A percentile compares a stretch with the other conserved stretches of the same genome.
phyloP scores from a whole-genome alignment of 2,888 invertebrate species.

The Philopedon plagiatum region DNA sequence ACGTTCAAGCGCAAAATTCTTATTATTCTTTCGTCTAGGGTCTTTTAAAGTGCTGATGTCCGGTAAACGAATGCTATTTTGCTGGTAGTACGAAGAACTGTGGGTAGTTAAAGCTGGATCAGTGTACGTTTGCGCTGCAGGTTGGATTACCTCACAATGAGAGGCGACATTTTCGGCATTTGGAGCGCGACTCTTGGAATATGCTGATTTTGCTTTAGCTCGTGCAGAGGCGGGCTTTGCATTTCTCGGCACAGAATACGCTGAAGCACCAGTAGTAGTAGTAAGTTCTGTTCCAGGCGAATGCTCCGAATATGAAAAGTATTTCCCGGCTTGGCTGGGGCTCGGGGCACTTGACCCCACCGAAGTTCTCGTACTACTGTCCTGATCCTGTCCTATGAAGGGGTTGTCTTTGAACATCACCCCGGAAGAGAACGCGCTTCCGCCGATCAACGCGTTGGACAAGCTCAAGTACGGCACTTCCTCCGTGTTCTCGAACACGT shows the following conservation, averaged over 20 bases:
- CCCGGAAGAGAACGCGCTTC: background rate
- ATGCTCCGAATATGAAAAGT: too few relatives aligned
- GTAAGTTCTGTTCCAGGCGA: background rate
- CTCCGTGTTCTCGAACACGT: background rate
- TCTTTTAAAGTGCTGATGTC: slow-evolving; percentile 12
- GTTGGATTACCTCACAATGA: background rate
- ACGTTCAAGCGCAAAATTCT: background rate
- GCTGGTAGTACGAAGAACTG: background rate
- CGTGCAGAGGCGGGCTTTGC: background rate
- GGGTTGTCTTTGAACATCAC: slow-evolving; percentile 24
- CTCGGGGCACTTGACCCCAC: background rate
- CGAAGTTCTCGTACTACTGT: background rate
- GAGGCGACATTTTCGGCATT: background rate
- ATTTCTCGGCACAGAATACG: background rate
- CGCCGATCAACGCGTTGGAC: background rate
- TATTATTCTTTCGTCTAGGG: background rate
- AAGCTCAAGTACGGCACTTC: background rate
- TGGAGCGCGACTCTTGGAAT: background rate
- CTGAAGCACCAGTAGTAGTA: background rate
- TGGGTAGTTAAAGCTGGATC: background rate
- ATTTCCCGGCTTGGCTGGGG: background rate
- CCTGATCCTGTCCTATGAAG: slow-evolving; percentile 1
- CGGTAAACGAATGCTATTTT: slow-evolving; percentile 1
- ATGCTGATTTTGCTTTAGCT: background rate
- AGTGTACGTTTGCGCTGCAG: background rate